These are phyloP conservation scores for Gallinago jamesoni DNA, from an alignment of 2,113 vertebrate genomes.

Conservation along the genomic window DNA sequence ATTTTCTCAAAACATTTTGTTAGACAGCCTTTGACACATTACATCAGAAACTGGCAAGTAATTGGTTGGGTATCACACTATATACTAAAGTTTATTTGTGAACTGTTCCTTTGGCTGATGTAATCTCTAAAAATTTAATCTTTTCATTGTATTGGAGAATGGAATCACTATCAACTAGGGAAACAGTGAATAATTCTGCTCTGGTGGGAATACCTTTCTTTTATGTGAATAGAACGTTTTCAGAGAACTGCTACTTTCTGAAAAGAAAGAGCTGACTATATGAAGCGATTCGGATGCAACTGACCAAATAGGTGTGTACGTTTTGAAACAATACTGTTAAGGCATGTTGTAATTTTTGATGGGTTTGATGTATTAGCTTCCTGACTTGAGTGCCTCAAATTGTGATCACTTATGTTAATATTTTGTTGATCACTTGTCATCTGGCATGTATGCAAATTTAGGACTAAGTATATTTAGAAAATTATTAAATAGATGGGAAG, in stretches of 20 bases:
- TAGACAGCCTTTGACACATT: not conserved
- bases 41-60: not conserved
- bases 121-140: not conserved
- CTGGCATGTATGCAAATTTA: not conserved
- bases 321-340: not conserved
- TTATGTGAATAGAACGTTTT: not conserved
- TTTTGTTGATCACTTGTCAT: not conserved
- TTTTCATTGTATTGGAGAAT: not conserved
- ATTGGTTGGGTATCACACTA: not conserved
- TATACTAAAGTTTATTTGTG: not conserved
- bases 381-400: not conserved
- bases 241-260: not conserved
- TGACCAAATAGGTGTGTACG: not conserved
- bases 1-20: not conserved
- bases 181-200: not conserved
- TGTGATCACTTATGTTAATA: not conserved
- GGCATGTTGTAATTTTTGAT: not conserved
- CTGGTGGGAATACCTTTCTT: not conserved
- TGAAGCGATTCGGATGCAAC: not conserved
- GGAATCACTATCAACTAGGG: not conserved
- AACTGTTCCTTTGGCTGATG: not conserved
- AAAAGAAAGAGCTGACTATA: not conserved
- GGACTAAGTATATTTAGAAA: not conserved
- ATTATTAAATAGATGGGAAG: not conserved
- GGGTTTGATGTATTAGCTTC: not conserved